phyloP scores from a whole-genome alignment of 2,797 vertebrate genomes.

The Acanthornis magna region DNA sequence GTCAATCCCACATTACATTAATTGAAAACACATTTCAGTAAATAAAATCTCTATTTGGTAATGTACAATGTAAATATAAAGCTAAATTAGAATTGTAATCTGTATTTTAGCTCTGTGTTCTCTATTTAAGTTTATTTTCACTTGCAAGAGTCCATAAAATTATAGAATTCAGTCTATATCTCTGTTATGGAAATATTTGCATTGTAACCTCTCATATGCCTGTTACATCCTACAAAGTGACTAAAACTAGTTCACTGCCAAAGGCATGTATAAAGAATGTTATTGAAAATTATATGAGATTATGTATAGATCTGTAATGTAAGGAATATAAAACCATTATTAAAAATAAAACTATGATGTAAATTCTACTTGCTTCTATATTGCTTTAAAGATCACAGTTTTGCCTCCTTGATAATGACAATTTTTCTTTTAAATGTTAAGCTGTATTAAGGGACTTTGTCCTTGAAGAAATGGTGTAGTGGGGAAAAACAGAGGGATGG shows the following conservation, averaged over 20 bases:
- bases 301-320: neutral
- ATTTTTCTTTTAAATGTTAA: neutral
- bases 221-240: neutral
- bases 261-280: neutral
- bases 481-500: accelerated
- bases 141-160: neutral
- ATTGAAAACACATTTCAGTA: neutral
- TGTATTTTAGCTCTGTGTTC: neutral
- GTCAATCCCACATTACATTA: neutral
- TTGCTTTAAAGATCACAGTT: neutral
- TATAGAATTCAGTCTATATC: neutral
- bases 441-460: neutral
- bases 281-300: neutral
- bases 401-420: neutral
- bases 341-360: neutral
- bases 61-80: neutral
- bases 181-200: neutral
- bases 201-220: accelerated
- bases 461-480: neutral
- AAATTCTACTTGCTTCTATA: neutral
- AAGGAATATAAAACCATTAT: neutral
- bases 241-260: neutral
- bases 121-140: neutral
- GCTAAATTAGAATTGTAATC: neutral
- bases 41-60: neutral